Base-by-base conservation (phyloP, 2,113 vertebrate genomes). In the Phylloscopus trochiloides region DNA sequence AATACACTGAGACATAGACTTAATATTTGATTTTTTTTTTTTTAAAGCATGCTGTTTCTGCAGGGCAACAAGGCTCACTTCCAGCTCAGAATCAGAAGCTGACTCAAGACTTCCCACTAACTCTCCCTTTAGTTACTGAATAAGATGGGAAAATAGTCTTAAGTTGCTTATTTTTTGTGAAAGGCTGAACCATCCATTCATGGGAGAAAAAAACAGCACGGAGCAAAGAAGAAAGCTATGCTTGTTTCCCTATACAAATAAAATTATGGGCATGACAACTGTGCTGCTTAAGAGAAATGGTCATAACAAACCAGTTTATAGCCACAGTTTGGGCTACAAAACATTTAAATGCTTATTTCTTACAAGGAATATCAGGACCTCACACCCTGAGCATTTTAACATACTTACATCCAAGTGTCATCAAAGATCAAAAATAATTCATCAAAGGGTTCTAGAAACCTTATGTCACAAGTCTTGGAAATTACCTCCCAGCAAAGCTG, bases 101-200 rank as follows among this genome's bases (percentile, higher is more conserved):
- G 22, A 54, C 34, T 29, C 21, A 36, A 40, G n/a, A 45, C 25
- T 47, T 81, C 14, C 36, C 45, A 68, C n/a, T 54, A 90, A 48
- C 22, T 26, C 29, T 75, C 29, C 28, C 25, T 65, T 61, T 6
- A 36, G 28, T 48, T 51, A 51, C 17, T 48, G 19, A 72, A 18
- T 7, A 75, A 36, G 54, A 76, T 26, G 9, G 22, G 12, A 88
- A 83, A 92, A 79, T 0, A 54, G 14, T 28, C 42, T 50, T 9
- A 87, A 67, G 17, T n/a, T 26, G 32, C 12, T 47, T 17, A 61
- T 26, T 55, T 67, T 77, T 72, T 31, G 55, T 22, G 11, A 73
- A 63, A 73, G 59, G 65, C 34, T 70, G 36, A 97, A 20, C 61
- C 19, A 67, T 22, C 54, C 50, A 73, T 76, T 92, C 75, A 66